Conservation (phyloP, 2,113 vertebrate species). For the Aptenodytes patagonicus region DNA sequence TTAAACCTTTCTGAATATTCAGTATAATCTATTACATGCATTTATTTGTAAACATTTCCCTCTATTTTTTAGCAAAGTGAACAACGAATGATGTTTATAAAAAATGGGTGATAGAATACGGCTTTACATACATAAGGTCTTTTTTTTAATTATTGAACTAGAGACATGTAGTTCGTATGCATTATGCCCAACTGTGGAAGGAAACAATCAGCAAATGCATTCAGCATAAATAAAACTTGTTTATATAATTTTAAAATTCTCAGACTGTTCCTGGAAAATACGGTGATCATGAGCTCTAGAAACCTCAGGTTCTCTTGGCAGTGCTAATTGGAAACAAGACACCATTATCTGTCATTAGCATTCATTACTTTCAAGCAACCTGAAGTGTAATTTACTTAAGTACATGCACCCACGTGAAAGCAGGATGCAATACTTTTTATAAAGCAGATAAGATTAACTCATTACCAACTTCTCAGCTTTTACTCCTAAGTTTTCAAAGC, state of each 20-base stretch:
- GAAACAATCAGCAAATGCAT: conserved; percentile 28
- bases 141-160: neutral
- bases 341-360: conserved; percentile 51
- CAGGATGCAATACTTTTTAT: neutral
- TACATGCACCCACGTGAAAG: conserved; percentile 28
- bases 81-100: neutral
- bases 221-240: conserved; percentile 36
- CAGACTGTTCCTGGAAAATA: conserved; percentile 49
- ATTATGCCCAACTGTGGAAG: neutral
- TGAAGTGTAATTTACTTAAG: conserved; percentile 47
- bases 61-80: neutral
- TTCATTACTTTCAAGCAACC: conserved; percentile 51
- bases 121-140: neutral
- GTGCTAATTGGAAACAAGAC: conserved; percentile 56
- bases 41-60: neutral
- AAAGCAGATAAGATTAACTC: neutral
- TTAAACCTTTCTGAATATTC: neutral
- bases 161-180: neutral
- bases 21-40: neutral
- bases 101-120: neutral
- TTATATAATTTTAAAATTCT: conserved; percentile 36
- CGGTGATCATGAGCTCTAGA: neutral
- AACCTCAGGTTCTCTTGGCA: conserved; percentile 5
- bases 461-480: neutral
- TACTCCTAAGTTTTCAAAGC: neutral